phyloP scores from a whole-genome alignment of 2,113 vertebrate species.

The Prunella himalayana region DNA sequence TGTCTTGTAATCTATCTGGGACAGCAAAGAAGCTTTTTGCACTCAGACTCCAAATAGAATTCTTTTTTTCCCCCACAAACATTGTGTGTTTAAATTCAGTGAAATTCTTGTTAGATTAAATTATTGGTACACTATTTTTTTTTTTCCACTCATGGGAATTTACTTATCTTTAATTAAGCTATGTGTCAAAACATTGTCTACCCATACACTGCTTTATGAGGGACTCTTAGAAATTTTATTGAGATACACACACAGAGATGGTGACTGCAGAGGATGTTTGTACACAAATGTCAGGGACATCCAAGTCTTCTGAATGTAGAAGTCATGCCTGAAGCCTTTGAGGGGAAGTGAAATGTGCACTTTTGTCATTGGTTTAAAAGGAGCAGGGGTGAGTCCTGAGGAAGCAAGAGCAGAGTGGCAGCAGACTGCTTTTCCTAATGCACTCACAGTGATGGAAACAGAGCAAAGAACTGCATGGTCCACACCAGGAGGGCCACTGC shows the following conservation, averaged over 20 bases:
- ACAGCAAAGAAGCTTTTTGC: background rate
- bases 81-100: background rate
- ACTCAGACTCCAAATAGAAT: background rate
- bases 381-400: background rate
- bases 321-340: background rate
- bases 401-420: background rate
- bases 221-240: background rate
- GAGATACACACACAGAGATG: background rate
- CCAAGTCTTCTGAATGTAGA: background rate
- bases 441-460: background rate
- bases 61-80: background rate
- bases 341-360: background rate
- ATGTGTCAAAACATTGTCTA: background rate
- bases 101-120: background rate
- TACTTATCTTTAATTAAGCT: background rate
- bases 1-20: background rate
- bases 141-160: background rate
- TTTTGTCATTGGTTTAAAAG: background rate
- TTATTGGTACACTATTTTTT: background rate
- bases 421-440: rapidly evolving
- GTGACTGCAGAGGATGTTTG: background rate
- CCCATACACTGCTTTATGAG: background rate
- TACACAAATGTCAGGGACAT: background rate
- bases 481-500: background rate
- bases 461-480: background rate